These are phyloP conservation scores for Dasysyrphus albostriatus DNA, from an alignment of 2,888 invertebrate species.

Conservation along the genomic window DNA sequence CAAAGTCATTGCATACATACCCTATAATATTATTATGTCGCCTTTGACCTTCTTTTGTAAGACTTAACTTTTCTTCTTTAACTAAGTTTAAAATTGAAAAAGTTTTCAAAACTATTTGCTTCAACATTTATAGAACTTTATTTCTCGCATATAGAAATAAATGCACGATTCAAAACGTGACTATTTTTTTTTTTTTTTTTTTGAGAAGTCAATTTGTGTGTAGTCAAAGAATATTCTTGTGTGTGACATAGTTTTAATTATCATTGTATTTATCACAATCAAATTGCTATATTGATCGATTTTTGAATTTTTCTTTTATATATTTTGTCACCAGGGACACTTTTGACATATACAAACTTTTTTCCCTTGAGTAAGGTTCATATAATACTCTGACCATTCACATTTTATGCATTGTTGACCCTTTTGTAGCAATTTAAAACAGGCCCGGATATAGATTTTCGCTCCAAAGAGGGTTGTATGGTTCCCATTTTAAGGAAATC, in stretches of 20 bases:
- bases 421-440: neutral
- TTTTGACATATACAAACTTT: neutral
- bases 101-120: conserved; percentile 10
- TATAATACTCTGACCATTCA: conserved; percentile 30
- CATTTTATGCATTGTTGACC: conserved; percentile 26
- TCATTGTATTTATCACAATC: conserved; percentile 13
- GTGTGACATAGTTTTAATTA: neutral
- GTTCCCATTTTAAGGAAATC: no score
- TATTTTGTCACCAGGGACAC: conserved; percentile 7
- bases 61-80: neutral
- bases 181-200: neutral
- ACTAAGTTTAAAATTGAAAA: conserved; percentile 28
- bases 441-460: neutral
- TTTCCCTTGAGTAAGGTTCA: conserved; percentile 18
- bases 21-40: neutral
- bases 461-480: no score
- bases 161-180: neutral
- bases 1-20: no score
- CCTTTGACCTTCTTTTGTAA: conserved; percentile 3
- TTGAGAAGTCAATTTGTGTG: neutral
- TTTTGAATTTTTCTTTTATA: neutral
- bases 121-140: neutral
- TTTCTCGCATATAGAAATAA: neutral
- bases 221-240: neutral
- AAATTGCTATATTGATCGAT: conserved; percentile 30